Conservation (phyloP, 2,888 invertebrate species). For the Onchidella celtica region DNA sequence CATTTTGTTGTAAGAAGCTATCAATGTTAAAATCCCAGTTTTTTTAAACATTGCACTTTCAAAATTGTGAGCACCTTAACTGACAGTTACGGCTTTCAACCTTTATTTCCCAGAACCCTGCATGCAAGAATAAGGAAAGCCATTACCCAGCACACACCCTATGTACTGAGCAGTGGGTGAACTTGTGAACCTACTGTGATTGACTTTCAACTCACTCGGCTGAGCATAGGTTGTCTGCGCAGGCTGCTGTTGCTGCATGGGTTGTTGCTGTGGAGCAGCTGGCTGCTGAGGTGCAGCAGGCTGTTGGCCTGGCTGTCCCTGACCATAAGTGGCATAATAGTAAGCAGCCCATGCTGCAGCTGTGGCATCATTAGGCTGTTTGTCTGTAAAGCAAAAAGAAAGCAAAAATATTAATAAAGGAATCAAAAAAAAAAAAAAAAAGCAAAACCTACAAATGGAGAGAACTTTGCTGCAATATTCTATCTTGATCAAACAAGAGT, state of each 20-base stretch:
- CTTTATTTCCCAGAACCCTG: background rate
- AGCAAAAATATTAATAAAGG: too few species aligned
- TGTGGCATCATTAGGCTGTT: conserved; percentile 77
- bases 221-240: conserved; percentile 71
- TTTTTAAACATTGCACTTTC: background rate
- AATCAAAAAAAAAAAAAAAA: background rate
- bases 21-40: too few species aligned
- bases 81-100: background rate
- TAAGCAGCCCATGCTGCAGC: conserved; percentile 82
- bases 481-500: too few species aligned
- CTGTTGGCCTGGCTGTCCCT: conserved; percentile 61
- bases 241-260: conserved; percentile 58
- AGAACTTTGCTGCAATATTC: too few species aligned
- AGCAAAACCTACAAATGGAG: too few species aligned
- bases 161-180: background rate
- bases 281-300: conserved; percentile 64
- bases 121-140: background rate
- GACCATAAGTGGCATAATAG: conserved; percentile 79
- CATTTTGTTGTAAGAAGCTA: too few species aligned
- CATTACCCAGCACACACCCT: background rate
- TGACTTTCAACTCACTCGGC: conserved; percentile 50
- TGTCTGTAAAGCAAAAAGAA: conserved; percentile 48
- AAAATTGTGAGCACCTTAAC: background rate
- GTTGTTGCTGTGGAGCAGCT: conserved; percentile 65
- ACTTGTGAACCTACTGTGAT: conserved; percentile 36